Evolutionary conservation across 2,888 invertebrate genomes (phyloP), one percentile per base, ranked within the genome.

Genomic region (Gymnocheta viridis): DNA sequence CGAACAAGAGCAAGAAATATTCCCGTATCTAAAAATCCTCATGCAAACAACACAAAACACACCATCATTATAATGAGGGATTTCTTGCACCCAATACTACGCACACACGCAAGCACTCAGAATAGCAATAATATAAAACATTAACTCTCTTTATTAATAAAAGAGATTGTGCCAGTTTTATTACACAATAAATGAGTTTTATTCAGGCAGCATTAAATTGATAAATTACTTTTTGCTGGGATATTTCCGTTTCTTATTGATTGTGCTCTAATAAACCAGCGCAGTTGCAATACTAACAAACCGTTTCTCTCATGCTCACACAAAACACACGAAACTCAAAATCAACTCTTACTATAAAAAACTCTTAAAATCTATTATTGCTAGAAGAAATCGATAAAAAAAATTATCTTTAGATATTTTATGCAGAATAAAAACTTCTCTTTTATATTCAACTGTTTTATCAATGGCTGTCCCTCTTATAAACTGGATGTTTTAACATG

Each of bases 191-290:
- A 79, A 82, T 79, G 82, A 79, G 74, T 81, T 77, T 73, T 64
- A 84, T 81, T 69, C 47, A 70, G 29, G 29, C 54, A 67, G 69
- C 81, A 82, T 80, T 82, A 81, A 81, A 35, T 32, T 85, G 80
- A 82, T 82, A 81, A 76, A 82, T 80, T 56, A 51, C 77, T 81
- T 76, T 85, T 56, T 17, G 38, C 62, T 64, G 29, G 54, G 44
- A 22, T 54, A 74, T 41, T 29, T 74, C 12, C 7, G 14, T 69
- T 49, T 49, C 47, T 38, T 29, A 14, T 29, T n/a, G 4, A 10
- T 49, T 38, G 24, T 24, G 19, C 62, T 70, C 32, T 38, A n/a
- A 22, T 10, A 35, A 60, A 41, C 35, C 66, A 35, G 79, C 72
- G 72, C 72, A 79, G 27, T 64, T 54, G 22, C 19, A 22, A 56